Evolutionary conservation across 1,140 invertebrate genomes (phyloP).

Genomic region (Diuraphis noxia): DNA sequence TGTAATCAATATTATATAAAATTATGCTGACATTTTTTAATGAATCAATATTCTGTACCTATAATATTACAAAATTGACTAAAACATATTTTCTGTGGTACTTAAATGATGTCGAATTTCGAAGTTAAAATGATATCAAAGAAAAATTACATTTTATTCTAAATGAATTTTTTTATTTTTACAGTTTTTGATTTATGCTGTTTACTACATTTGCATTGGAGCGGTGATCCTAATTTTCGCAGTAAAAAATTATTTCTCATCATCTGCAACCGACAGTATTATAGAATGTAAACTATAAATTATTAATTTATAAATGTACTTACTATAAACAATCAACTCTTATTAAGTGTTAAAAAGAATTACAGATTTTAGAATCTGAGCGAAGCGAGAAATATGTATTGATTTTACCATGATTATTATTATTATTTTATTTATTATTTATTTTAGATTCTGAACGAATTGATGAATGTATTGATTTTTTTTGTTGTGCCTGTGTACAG

Average conservation of each 20-base stretch:
- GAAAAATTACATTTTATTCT: background rate
- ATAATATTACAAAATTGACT: background rate
- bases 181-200: conserved; percentile 33
- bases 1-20: too few relatives aligned
- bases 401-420: too few relatives aligned
- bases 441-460: too few relatives aligned
- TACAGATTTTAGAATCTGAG: too few relatives aligned
- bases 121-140: background rate
- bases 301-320: background rate
- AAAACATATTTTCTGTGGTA: background rate
- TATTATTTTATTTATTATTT: too few relatives aligned
- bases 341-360: background rate
- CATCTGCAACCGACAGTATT: background rate
- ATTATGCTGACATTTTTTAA: background rate
- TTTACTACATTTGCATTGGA: conserved; percentile 20
- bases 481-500: too few relatives aligned
- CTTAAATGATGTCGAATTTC: background rate
- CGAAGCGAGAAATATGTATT: too few relatives aligned
- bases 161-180: background rate
- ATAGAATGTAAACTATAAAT: conserved; percentile 9
- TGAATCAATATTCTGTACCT: background rate
- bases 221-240: background rate
- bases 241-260: background rate
- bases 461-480: too few relatives aligned
- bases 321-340: background rate